phyloP scores from a whole-genome alignment of 2,888 invertebrate species.

The Melanchra persicariae region DNA sequence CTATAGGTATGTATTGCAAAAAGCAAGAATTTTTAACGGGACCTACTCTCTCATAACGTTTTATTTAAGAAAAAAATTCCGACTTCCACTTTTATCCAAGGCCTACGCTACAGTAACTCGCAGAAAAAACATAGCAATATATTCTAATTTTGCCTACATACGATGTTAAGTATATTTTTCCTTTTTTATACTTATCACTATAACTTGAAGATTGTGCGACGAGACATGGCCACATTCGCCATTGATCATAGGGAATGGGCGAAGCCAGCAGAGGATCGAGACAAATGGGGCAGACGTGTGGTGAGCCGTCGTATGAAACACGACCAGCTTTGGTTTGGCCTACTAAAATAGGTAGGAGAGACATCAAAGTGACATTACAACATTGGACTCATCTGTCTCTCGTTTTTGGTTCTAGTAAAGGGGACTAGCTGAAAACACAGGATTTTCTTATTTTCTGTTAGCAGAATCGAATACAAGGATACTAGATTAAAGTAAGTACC shows the following conservation, averaged over 20 bases:
- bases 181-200: conserved; percentile 41
- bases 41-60: background rate
- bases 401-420: background rate
- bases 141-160: conserved; percentile 35
- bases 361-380: conserved; percentile 17
- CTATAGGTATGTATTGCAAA: background rate
- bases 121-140: conserved; percentile 33
- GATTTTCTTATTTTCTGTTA: too few species aligned
- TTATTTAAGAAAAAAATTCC: conserved; percentile 12
- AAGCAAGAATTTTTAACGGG: background rate
- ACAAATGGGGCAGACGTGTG: conserved; percentile 61
- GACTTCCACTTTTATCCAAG: background rate
- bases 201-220: conserved; percentile 54
- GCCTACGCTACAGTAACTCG: background rate
- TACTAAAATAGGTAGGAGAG: conserved; percentile 22
- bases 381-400: conserved; percentile 2
- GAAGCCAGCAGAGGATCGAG: conserved; percentile 59
- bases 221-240: conserved; percentile 53
- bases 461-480: too few species aligned
- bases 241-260: conserved; percentile 61
- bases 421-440: too few species aligned
- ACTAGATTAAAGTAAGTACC: too few species aligned
- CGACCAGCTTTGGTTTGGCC: conserved; percentile 38
- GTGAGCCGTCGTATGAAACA: conserved; percentile 59
- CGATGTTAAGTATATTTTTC: conserved; percentile 13